Evolutionary conservation across 2,888 invertebrate species (phyloP).

Genomic region (Teleiodes luculella): DNA sequence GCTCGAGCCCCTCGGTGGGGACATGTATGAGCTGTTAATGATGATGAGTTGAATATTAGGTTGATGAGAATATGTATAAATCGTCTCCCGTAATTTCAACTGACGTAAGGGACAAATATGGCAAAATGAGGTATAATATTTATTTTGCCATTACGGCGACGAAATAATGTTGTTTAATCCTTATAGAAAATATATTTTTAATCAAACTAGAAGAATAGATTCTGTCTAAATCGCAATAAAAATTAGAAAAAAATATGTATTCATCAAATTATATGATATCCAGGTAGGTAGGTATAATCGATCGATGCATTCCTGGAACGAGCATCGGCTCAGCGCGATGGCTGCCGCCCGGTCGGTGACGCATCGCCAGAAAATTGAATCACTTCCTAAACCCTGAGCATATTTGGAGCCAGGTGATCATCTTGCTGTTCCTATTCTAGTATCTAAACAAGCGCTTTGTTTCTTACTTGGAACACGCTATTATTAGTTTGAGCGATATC

Average conservation of each 20-base stretch:
- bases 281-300: neutral
- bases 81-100: no score
- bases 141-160: no score
- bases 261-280: neutral
- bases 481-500: neutral
- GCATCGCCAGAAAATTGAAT: slow-evolving; percentile 19
- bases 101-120: no score
- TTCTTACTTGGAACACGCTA: neutral
- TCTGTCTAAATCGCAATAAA: no score
- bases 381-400: slow-evolving; percentile 39
- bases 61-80: no score
- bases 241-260: neutral
- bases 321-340: neutral
- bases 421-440: neutral
- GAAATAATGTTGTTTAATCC: no score
- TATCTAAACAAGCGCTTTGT: neutral
- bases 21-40: no score
- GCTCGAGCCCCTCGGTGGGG: no score
- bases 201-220: no score
- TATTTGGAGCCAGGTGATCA: slow-evolving; percentile 30
- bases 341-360: slow-evolving; percentile 4
- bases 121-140: no score
- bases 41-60: no score
- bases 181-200: no score
- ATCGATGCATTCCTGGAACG: slow-evolving; percentile 12